phyloP scores from a whole-genome alignment of 2,888 invertebrate species.

The Melinopterus prodromus region DNA sequence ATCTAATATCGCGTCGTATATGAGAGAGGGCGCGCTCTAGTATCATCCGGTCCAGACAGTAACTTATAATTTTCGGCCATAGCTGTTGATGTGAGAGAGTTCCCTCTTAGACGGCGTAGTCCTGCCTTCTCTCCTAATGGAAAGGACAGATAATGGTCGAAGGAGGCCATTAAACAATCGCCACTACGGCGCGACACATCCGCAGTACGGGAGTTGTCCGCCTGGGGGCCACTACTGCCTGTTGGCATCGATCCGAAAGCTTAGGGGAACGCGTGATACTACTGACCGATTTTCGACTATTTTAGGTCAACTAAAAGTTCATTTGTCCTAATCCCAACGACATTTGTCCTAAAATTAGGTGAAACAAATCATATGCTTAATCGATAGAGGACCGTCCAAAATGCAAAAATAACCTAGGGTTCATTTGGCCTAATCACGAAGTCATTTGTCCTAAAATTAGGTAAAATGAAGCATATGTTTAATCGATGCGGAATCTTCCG shows the following conservation, averaged over 20 bases:
- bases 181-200: conserved; percentile 27
- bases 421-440: not conserved
- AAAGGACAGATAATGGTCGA: conserved; percentile 37
- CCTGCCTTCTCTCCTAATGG: conserved; percentile 34
- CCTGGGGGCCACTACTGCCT: not conserved
- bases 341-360: not conserved
- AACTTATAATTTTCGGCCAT: conserved; percentile 33
- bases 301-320: not conserved
- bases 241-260: not conserved
- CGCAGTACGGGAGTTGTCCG: conserved; percentile 6
- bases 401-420: not conserved
- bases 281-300: conserved; percentile 25
- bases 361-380: not conserved
- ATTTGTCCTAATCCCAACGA: not conserved
- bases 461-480: not conserved
- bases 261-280: conserved; percentile 6
- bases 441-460: not conserved
- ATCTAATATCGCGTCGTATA: conserved; percentile 31
- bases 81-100: not conserved
- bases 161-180: conserved; percentile 44
- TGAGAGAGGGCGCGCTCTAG: conserved; percentile 10
- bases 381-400: not conserved
- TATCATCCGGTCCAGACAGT: conserved; percentile 25
- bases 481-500: not conserved
- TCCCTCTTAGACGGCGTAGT: conserved; percentile 26